Evolutionary conservation across 2,113 vertebrate species (phyloP).

Genomic region (Gymnogyps californianus): DNA sequence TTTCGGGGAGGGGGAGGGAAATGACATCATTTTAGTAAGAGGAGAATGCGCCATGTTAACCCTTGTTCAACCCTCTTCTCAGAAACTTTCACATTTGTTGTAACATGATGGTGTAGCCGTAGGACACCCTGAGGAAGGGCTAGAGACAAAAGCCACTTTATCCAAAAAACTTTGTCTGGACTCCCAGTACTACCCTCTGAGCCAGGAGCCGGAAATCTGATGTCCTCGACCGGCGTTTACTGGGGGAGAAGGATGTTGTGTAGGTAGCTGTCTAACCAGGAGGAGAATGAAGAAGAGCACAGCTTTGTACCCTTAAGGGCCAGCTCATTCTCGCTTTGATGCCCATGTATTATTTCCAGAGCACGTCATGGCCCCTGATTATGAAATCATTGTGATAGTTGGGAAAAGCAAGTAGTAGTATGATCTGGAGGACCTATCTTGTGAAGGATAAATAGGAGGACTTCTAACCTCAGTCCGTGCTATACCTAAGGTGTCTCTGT

Average conservation of each 20-base stretch:
- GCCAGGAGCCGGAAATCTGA: not conserved
- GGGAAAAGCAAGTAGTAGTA: not conserved
- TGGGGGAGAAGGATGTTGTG: accelerated
- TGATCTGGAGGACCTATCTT: accelerated
- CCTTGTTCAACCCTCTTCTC: conserved; percentile 33
- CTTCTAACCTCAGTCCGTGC: not conserved
- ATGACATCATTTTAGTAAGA: conserved; percentile 53
- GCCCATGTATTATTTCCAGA: not conserved
- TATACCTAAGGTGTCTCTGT: not conserved
- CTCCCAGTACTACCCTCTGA: not conserved
- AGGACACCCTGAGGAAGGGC: not conserved
- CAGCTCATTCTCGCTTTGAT: not conserved
- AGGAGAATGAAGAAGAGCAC: not conserved
- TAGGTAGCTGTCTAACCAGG: not conserved
- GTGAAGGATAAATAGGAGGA: not conserved
- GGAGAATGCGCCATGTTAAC: conserved; percentile 27
- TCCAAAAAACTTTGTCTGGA: not conserved
- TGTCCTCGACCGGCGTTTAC: accelerated
- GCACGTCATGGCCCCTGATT: not conserved
- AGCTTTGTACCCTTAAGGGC: not conserved
- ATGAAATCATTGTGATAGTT: not conserved
- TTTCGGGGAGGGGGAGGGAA: not conserved
- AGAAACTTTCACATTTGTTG: not conserved
- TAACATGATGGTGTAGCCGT: not conserved
- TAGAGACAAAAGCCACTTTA: not conserved